phyloP scores from a whole-genome alignment of 2,797 vertebrate species.

The Poecilia velifera region DNA sequence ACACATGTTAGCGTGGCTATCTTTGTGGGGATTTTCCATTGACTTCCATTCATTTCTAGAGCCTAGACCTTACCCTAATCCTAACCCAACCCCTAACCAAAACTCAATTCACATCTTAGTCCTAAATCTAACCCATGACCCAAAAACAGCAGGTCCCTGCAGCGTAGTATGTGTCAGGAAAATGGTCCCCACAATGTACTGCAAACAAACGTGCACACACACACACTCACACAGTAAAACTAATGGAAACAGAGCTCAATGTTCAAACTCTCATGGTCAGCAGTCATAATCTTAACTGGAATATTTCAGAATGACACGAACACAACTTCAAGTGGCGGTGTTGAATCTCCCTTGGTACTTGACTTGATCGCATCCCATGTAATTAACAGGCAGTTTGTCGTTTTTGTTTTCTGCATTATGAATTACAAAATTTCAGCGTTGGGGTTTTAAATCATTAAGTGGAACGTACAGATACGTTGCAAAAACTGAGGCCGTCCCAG shows the following conservation, averaged over 20 bases:
- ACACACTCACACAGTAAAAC: background rate
- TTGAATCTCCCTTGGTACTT: background rate
- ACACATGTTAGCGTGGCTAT: no score
- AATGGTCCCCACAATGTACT: no score
- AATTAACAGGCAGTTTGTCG: background rate
- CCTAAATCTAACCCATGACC: no score
- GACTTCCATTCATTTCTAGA: background rate
- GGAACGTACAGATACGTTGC: background rate
- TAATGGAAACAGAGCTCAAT: background rate
- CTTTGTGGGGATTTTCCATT: no score
- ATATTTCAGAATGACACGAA: background rate
- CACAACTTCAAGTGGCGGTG: background rate
- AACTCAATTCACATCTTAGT: no score
- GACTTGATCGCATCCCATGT: background rate
- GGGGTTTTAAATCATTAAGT: background rate
- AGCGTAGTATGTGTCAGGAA: no score
- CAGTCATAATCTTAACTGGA: background rate
- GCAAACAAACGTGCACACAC: background rate
- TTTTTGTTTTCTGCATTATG: background rate
- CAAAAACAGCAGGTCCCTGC: no score
- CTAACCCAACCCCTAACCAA: no score
- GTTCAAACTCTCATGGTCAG: background rate
- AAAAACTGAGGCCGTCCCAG: background rate
- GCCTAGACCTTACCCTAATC: background rate
- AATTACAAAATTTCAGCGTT: background rate